Evolutionary conservation across 1,140 invertebrate genomes (phyloP), one percentile per base, ranked within the genome.

Genomic region (Eurosta solidaginis): DNA sequence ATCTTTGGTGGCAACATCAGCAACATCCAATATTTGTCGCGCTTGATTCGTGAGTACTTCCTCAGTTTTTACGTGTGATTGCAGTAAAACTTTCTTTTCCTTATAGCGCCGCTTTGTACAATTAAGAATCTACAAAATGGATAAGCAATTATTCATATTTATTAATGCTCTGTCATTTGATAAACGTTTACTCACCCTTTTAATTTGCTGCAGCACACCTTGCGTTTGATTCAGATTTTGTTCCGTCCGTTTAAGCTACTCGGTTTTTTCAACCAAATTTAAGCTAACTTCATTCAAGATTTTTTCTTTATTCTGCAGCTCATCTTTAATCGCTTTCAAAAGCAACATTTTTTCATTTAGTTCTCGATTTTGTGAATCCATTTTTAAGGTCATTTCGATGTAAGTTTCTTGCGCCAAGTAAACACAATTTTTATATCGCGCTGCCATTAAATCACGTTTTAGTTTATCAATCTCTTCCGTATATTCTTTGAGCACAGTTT

Each of bases 391-490:
- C 91, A 97, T 93, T 44, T 93, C 91, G 20, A 91, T 89, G 84
- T 96, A 98, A 81, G 96, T 96, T 78, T 97, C 95, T 80, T 92
- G 91, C 14, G 94, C 94, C 40, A 98, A 84, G 87, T 93, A 98
- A 47, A 98, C 92, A 85, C 94, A 95, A 88, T 94, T 96, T 82
- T 95, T 94, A 80, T 96, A 95, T 44, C 96, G 90, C 1, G 93
- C 91, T 1, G 96, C 96, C 50, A 91, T 89, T 45, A 98, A 89
- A 90, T 98, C 97, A 22, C 93, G 89, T 59, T 95, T 92, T 0
- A 98, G 87, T 79, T 93, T 90, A 82, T 98, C 96, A 81, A 98
- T 97, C 89, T 98, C 96, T 82, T 96, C 95, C 0, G 93, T 94
- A 82, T 97, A 98, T 83, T 97, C 95, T 89, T 94, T 94, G 3